phyloP scores from a whole-genome alignment of 2,113 vertebrate genomes.

The Corvus cornix region DNA sequence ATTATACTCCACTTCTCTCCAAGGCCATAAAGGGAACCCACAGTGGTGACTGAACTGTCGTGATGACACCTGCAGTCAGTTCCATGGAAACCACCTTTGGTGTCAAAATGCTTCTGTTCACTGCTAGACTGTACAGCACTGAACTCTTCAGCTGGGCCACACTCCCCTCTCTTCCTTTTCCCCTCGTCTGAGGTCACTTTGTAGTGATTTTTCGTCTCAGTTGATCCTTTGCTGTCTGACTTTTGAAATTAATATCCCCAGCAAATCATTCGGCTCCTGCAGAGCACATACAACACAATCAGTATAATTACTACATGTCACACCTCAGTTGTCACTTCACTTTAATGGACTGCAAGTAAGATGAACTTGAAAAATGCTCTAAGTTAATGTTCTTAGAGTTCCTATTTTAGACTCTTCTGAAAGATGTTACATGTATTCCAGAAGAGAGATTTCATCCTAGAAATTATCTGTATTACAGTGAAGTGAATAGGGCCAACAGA shows the following conservation, averaged over 20 bases:
- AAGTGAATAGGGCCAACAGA: not conserved
- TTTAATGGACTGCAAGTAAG: conserved; percentile 37
- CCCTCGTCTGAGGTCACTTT: conserved; percentile 27
- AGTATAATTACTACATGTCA: conserved; percentile 49
- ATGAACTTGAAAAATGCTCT: conserved; percentile 36
- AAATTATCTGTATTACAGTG: not conserved
- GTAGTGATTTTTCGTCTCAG: conserved; percentile 24
- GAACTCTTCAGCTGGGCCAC: not conserved
- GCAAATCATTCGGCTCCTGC: conserved; percentile 36
- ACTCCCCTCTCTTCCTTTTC: not conserved
- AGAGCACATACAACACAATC: conserved; percentile 41
- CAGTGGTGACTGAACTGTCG: not conserved
- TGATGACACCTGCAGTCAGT: not conserved
- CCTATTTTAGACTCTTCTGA: conserved; percentile 32
- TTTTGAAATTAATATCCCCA: conserved; percentile 41
- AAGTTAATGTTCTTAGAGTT: conserved; percentile 19
- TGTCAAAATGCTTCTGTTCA: not conserved
- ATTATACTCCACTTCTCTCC: not conserved
- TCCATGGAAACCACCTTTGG: not conserved
- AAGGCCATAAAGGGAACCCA: not conserved
- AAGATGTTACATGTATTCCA: not conserved
- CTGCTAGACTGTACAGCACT: not conserved
- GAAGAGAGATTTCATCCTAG: not conserved
- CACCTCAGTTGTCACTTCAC: conserved; percentile 49
- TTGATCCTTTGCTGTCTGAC: conserved; percentile 34